Evolutionary conservation across 2,113 vertebrate species (phyloP), one percentile per base, ranked within the genome.

Genomic region (Egretta garzetta): DNA sequence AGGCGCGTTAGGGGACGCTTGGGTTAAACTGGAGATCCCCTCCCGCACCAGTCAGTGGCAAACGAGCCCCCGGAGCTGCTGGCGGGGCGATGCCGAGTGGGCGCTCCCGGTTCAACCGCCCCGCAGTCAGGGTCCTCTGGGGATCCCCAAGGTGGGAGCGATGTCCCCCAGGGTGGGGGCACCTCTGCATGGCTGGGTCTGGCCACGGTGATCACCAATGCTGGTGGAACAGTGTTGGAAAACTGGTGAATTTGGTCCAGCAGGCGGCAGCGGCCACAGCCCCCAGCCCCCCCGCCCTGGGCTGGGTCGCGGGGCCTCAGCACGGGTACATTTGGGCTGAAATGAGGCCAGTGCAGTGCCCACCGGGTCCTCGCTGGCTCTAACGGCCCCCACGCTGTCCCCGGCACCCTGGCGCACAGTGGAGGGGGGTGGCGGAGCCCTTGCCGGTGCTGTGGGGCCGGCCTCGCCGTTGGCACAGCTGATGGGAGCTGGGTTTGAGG

Each of bases 1-100:
- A 0, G 17, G 33, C 3, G 0, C 4, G 0, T 15, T 13, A 15
- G 30, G 72, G 33, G 43, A 1, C 26, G 49, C 32, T 8, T 1
- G 50, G 35, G 35, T 24, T 18, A 37, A 14, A 16, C 70, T 4
- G 0, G 30, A 21, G 75, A 75, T 60, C 68, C 20, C 43, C 9
- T 30, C 45, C 27, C 0, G 9, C 13, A 24, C 12, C 17, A 79
- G 41, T 32, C 86, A n/a, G 32, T 0, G 1, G 39, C 20, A 58
- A 14, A 16, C 0, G 4, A 33, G 16, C 28, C 27, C 62, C 20
- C 0, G 1, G 70, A 53, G n/a, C 55, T 1, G 0, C n/a, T 12
- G 35, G 18, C 1, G 4, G 27, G 50, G 9, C 1, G 23, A 53
- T 30, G 16, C 53, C 72, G 1, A 26, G 28, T 0, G 1, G 39